phyloP scores from a whole-genome alignment of 2,888 invertebrate genomes.

The Luperina testacea region DNA sequence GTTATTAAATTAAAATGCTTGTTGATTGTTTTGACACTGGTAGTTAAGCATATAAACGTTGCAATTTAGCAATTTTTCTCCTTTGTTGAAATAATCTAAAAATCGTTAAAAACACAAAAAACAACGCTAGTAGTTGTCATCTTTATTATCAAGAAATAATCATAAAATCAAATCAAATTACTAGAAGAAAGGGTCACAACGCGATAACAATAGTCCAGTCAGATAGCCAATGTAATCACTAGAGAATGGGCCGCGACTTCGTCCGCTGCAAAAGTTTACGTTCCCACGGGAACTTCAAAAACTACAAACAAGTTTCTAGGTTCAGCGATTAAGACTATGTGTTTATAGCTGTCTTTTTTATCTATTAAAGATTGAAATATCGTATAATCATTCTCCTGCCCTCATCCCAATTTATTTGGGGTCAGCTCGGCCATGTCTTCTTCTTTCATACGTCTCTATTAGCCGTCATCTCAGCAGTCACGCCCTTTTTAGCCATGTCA shows the following conservation, averaged over 20 bases:
- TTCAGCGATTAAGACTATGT: conserved; percentile 8
- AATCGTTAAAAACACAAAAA: background rate
- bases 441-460: background rate
- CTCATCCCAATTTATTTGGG: background rate
- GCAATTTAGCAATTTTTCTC: background rate
- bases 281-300: conserved; percentile 60
- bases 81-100: background rate
- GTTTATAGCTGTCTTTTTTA: background rate
- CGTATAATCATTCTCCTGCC: background rate
- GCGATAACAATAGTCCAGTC: conserved; percentile 9
- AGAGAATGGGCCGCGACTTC: conserved; percentile 7
- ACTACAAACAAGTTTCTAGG: conserved; percentile 27
- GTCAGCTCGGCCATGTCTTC: background rate
- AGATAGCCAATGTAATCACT: conserved; percentile 24
- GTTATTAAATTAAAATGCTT: conserved; percentile 23
- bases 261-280: conserved; percentile 26
- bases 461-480: background rate
- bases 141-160: background rate
- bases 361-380: conserved; percentile 1
- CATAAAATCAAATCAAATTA: conserved; percentile 4
- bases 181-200: background rate
- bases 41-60: conserved; percentile 1
- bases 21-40: conserved; percentile 15
- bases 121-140: background rate
- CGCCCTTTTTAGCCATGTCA: background rate